Evolutionary conservation across 1,140 invertebrate genomes (phyloP).

Genomic region (Aphelenchoides avenae): DNA sequence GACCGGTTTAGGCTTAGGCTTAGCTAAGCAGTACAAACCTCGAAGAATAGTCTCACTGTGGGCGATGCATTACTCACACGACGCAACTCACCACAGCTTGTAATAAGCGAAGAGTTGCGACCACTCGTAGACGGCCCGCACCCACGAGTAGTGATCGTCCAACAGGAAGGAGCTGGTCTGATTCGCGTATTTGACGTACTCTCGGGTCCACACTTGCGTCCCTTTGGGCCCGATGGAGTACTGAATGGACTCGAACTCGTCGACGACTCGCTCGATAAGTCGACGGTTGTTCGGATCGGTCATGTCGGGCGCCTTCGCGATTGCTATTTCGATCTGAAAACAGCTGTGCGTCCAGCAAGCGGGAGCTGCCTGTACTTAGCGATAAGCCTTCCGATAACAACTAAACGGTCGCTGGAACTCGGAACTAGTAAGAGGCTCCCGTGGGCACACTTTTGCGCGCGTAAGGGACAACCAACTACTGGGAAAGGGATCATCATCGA

Average conservation of each 20-base stretch:
- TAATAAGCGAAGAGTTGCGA: slow-evolving; percentile 57
- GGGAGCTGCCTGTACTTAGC: too few relatives aligned
- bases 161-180: slow-evolving; percentile 48
- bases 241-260: slow-evolving; percentile 49
- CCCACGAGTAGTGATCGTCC: slow-evolving; percentile 54
- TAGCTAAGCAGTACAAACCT: too few relatives aligned
- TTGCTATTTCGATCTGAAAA: slow-evolving; percentile 54
- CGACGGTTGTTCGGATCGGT: slow-evolving; percentile 34
- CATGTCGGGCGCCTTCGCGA: slow-evolving; percentile 52
- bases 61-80: slow-evolving; percentile 17
- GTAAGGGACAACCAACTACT: too few relatives aligned
- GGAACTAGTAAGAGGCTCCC: too few relatives aligned
- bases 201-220: slow-evolving; percentile 55
- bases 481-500: too few relatives aligned
- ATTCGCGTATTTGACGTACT: slow-evolving; percentile 56
- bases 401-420: too few relatives aligned
- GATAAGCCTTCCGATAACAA: background rate
- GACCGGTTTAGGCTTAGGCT: too few relatives aligned
- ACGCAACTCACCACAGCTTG: slow-evolving; percentile 49
- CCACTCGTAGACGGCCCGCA: slow-evolving; percentile 56
- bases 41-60: background rate
- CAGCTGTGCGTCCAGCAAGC: too few relatives aligned
- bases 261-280: slow-evolving; percentile 43
- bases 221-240: slow-evolving; percentile 49
- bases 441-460: too few relatives aligned